Evolutionary conservation across 2,888 invertebrate species (phyloP), one percentile per base, ranked within the genome.

Genomic region (Oscheius sp.): DNA sequence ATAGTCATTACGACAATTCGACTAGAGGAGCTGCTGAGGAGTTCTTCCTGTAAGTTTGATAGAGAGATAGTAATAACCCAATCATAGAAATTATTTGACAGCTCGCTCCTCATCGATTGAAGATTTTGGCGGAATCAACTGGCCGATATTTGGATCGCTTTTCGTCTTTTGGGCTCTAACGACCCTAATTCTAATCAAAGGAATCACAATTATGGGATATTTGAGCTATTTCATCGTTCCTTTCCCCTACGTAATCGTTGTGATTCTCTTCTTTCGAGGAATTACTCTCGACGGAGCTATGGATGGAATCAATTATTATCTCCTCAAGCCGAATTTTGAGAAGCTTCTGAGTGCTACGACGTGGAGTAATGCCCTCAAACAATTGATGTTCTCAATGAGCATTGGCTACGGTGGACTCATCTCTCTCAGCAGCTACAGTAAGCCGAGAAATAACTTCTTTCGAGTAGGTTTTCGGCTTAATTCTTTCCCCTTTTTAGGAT

Each of bases 371-470:
- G 84, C 84, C 1, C 71, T 85, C 42, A 81, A 78, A 20, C 84
- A 84, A 42, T 53, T 81, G 5, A 82, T 83, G 70, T 84, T 83
- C 61, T 76, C 76, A 10, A 69, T 84, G 29, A 78, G 79, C 12
- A 75, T 84, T 25, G 84, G 84, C 4, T 76, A 75, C 42, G 84
- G 84, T 20, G 82, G 82, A n/a, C 69, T 84, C 45, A 70, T 82
- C 39, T 78, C 80, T n/a, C 48, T 84, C 72, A 67, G 82, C 12
- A 80, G 80, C 20, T 84, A 78, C 77, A 85, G 78, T 52, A 74
- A 71, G 23, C 71, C 67, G 23, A 64, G 76, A n/a, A 82, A 84
- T 65, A 84, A 83, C 53, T 78, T 75, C 64, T 83, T 75, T 64
- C 65, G 71, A 39, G 79, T 75, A 8, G 15, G 53, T 64, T 6